A percentile compares a stretch with the other conserved stretches of the same genome.
phyloP scores from a whole-genome alignment of 2,888 invertebrate species.

The Sclerodermus sp. region DNA sequence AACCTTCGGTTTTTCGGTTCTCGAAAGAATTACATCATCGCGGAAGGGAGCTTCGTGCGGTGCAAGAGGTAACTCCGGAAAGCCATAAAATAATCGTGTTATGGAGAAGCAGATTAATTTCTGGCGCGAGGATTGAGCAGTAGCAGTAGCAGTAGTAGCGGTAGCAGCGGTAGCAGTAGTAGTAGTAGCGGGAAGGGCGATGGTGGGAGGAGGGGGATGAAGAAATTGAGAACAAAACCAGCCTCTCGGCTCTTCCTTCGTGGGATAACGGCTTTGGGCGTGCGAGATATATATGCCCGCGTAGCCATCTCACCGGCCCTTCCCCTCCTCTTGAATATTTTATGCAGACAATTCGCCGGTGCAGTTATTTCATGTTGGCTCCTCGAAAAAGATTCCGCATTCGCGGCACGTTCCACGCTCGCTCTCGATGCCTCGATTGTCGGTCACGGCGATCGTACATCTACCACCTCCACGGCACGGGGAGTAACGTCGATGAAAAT shows the following conservation, averaged over 20 bases:
- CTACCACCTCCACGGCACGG: not conserved
- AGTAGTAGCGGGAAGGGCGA: too few relatives aligned
- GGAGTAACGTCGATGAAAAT: slow-evolving; percentile 12
- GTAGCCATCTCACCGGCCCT: slow-evolving; percentile 34
- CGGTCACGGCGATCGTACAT: slow-evolving; percentile 31
- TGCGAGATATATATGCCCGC: slow-evolving; percentile 35
- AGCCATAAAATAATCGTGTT: too few relatives aligned
- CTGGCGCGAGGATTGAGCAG: too few relatives aligned
- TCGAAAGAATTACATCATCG: too few relatives aligned
- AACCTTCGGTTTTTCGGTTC: too few relatives aligned
- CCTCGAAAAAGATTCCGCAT: slow-evolving; percentile 42
- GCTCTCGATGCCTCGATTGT: slow-evolving; percentile 38
- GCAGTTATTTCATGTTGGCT: slow-evolving; percentile 51
- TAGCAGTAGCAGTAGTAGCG: too few relatives aligned
- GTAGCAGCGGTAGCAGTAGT: too few relatives aligned
- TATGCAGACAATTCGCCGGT: slow-evolving; percentile 53
- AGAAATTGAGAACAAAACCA: slow-evolving; percentile 1
- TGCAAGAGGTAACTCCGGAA: too few relatives aligned
- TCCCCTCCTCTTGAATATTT: slow-evolving; percentile 50
- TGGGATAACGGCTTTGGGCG: slow-evolving; percentile 43
- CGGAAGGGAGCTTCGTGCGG: too few relatives aligned
- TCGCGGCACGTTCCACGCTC: slow-evolving; percentile 43
- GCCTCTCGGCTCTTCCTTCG: slow-evolving; percentile 31
- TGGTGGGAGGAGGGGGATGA: too few relatives aligned
- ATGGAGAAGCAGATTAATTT: too few relatives aligned